phyloP scores from a whole-genome alignment of 2,113 vertebrate species.

The Mobula hypostoma region DNA sequence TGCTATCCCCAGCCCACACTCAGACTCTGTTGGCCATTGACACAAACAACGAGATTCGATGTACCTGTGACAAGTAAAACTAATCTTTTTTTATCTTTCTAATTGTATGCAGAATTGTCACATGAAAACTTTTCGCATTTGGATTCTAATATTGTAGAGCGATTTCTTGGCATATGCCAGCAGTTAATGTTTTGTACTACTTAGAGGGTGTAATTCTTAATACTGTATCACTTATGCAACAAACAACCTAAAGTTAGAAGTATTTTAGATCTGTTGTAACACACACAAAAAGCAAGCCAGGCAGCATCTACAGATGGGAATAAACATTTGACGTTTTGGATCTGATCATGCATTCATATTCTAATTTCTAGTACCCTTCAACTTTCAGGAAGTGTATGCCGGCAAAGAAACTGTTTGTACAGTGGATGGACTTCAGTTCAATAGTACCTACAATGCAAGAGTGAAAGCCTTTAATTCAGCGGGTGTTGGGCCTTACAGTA shows the following conservation, averaged over 20 bases:
- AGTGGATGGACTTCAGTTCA: constrained; percentile 95
- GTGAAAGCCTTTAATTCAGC: constrained; percentile 89
- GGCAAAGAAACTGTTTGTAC: constrained; percentile 96
- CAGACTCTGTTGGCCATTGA: no score
- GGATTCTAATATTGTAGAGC: neutral
- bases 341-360: neutral
- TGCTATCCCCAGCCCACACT: no score
- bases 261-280: neutral
- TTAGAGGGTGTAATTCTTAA: neutral
- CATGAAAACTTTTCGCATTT: neutral
- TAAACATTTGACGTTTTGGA: neutral
- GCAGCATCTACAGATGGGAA: no score
- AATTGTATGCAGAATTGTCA: neutral
- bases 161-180: neutral
- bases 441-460: constrained; percentile 90
- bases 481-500: constrained; percentile 88
- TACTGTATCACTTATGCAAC: neutral
- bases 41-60: no score
- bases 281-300: no score
- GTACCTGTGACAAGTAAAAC: no score
- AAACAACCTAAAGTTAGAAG: neutral
- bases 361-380: neutral
- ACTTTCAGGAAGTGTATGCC: constrained; percentile 84
- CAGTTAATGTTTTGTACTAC: neutral
- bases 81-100: neutral